These are phyloP conservation scores for Silurus asotus DNA, from an alignment of 2,113 vertebrate species.

Conservation along the genomic window DNA sequence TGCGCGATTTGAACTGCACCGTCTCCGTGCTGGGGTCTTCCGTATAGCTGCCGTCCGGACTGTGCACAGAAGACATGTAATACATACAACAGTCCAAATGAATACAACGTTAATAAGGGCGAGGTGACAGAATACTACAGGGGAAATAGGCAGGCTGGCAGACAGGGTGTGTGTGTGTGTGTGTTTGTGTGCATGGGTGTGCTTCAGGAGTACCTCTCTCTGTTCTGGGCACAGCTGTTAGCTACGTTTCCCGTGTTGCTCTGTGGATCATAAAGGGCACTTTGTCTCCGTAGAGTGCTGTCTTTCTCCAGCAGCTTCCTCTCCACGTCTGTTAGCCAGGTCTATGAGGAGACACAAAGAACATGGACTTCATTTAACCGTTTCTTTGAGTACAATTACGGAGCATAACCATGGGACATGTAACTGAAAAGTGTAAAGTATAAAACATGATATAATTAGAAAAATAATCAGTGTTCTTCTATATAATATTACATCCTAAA, in stretches of 20 bases:
- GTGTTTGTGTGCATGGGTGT: slow-evolving; percentile 8
- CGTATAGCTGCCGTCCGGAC: slow-evolving; percentile 98
- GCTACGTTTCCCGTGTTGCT: slow-evolving; percentile 66
- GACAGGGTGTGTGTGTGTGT: not conserved
- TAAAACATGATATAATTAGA: not conserved
- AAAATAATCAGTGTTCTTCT: not conserved
- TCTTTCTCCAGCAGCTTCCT: slow-evolving; percentile 70
- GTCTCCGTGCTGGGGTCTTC: slow-evolving; percentile 90
- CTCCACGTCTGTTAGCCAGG: slow-evolving; percentile 89
- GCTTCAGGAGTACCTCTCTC: slow-evolving; percentile 81
- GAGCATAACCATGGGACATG: not conserved
- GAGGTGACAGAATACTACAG: not conserved
- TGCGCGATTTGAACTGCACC: slow-evolving; percentile 83
- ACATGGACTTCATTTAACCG: not conserved
- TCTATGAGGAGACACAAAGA: slow-evolving; percentile 64
- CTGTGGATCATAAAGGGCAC: slow-evolving; percentile 79
- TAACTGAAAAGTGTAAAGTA: not conserved
- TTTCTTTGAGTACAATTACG: not conserved
- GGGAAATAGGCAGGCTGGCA: not conserved
- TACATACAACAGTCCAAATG: slow-evolving; percentile 54
- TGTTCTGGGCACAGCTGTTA: slow-evolving; percentile 83
- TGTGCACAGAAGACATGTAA: slow-evolving; percentile 80
- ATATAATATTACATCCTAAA: not conserved
- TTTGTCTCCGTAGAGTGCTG: slow-evolving; percentile 77
- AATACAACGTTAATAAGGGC: slow-evolving; percentile 40